phyloP scores from a whole-genome alignment of 1,140 invertebrate species.

The Prorops nasuta region DNA sequence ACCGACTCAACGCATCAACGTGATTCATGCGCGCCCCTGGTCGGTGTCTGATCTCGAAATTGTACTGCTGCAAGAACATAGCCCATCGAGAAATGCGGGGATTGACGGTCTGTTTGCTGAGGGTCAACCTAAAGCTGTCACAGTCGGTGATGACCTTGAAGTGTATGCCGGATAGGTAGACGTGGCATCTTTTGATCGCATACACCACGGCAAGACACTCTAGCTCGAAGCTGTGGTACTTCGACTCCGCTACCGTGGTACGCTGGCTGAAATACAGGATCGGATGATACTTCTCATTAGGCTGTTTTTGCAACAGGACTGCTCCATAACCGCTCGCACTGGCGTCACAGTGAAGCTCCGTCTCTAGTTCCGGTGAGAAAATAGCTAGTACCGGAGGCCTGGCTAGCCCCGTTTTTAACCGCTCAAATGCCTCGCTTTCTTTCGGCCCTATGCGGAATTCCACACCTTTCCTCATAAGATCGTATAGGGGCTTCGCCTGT shows the following conservation, averaged over 20 bases:
- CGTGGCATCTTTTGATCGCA: constrained; percentile 52
- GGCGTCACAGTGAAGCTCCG: constrained; percentile 17
- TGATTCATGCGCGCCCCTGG: background rate
- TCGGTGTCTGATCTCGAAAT: background rate
- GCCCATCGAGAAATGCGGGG: background rate
- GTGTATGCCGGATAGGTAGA: constrained; percentile 12
- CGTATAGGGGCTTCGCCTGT: constrained; percentile 26
- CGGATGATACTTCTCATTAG: constrained; percentile 32
- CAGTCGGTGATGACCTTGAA: constrained; percentile 16
- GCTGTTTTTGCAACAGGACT: constrained; percentile 34
- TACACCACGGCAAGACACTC: constrained; percentile 56
- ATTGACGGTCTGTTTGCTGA: background rate
- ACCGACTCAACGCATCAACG: background rate
- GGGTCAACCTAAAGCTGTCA: background rate
- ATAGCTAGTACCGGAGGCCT: constrained; percentile 18
- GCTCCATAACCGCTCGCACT: constrained; percentile 22
- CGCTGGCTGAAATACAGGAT: constrained; percentile 50
- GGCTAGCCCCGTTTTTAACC: constrained; percentile 15
- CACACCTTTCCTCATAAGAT: constrained; percentile 16
- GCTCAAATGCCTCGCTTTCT: constrained; percentile 12
- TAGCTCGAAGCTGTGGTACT: constrained; percentile 54
- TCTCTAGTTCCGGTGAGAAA: constrained; percentile 15
- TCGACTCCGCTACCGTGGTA: constrained; percentile 41
- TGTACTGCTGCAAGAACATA: background rate
- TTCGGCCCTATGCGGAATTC: constrained; percentile 15